phyloP scores from a whole-genome alignment of 2,113 vertebrate species.

The Heloderma charlesbogerti region DNA sequence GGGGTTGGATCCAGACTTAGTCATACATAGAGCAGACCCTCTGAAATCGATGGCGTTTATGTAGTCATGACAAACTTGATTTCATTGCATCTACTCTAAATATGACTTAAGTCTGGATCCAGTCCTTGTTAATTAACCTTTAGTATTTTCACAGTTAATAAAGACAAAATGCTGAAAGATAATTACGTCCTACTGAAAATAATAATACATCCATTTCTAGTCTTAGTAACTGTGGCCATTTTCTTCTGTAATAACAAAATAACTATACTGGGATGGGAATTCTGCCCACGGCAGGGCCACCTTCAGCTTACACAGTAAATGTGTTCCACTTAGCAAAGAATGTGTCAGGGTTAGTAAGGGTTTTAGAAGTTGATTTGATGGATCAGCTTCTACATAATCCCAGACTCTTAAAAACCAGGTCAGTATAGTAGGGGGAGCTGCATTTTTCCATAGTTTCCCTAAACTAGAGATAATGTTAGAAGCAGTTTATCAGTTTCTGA shows the following conservation, averaged over 20 bases:
- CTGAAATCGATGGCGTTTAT: too few relatives aligned
- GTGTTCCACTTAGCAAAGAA: not conserved
- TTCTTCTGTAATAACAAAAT: not conserved
- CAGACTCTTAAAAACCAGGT: not conserved
- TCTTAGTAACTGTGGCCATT: too few relatives aligned
- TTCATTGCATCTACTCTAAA: too few relatives aligned
- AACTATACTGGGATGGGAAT: not conserved
- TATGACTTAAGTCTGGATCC: too few relatives aligned
- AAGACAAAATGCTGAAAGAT: not conserved
- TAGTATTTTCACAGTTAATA: not conserved
- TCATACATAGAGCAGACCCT: not conserved
- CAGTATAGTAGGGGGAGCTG: not conserved
- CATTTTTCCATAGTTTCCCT: not conserved
- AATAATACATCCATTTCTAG: not conserved
- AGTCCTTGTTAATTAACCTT: not conserved
- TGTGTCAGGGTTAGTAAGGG: too few relatives aligned
- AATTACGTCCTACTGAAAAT: not conserved
- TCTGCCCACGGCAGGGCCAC: too few relatives aligned
- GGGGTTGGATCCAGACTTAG: too few relatives aligned
- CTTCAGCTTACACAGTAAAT: not conserved
- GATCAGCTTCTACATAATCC: not conserved
- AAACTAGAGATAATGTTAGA: not conserved
- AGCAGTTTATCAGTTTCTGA: not conserved
- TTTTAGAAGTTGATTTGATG: not conserved
- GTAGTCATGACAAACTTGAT: too few relatives aligned